Conservation (phyloP, 2,888 invertebrate genomes). For the Hyposoter dolosus region DNA sequence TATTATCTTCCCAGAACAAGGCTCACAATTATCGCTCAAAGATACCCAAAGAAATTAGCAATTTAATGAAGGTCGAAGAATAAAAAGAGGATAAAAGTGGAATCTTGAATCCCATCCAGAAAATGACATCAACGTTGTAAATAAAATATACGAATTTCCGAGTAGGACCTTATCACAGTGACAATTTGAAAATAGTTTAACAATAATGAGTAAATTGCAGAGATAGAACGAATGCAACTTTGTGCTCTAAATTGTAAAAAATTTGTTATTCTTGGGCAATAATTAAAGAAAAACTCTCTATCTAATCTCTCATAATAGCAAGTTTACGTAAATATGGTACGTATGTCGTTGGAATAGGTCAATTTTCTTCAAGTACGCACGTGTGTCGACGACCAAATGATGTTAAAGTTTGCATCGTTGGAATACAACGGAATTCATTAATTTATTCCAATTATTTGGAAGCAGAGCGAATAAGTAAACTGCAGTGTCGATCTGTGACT, state of each 20-base stretch:
- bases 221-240: background rate
- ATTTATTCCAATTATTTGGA: background rate
- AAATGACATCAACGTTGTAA: background rate
- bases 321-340: background rate
- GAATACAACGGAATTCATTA: background rate
- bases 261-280: slow-evolving; percentile 16
- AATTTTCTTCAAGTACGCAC: background rate
- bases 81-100: background rate
- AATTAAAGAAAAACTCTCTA: background rate
- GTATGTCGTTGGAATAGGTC: background rate
- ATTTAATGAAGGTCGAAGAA: background rate
- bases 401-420: too few relatives aligned
- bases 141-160: slow-evolving; percentile 1
- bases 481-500: too few relatives aligned
- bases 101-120: background rate
- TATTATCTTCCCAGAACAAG: background rate
- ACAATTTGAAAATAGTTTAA: background rate
- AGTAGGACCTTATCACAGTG: background rate
- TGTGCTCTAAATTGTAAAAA: background rate
- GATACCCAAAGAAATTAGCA: background rate
- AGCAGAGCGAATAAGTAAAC: too few relatives aligned
- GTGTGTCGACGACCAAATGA: too few relatives aligned
- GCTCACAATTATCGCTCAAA: background rate
- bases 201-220: background rate
- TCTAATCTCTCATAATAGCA: slow-evolving; percentile 32